These are phyloP conservation scores for Agriopis leucophaearia DNA, from an alignment of 2,888 invertebrate genomes.

Conservation along the genomic window DNA sequence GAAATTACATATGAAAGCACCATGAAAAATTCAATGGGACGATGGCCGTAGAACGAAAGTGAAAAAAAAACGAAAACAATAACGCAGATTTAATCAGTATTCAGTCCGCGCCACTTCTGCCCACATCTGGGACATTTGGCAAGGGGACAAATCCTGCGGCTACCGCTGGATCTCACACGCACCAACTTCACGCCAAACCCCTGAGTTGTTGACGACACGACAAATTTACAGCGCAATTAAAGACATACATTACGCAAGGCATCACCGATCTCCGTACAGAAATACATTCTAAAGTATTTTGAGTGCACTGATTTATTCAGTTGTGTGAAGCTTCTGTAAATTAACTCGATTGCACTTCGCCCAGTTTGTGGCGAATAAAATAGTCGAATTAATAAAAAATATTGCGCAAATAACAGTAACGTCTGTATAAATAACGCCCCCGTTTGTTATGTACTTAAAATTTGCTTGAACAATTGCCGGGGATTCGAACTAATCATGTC, in stretches of 20 bases:
- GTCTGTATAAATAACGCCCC: slow-evolving; percentile 60
- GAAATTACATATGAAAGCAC: slow-evolving; percentile 69
- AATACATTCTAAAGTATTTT: slow-evolving; percentile 65
- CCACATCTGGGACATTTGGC: slow-evolving; percentile 83
- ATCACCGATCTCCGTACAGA: slow-evolving; percentile 58
- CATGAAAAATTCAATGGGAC: slow-evolving; percentile 83
- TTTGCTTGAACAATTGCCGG: slow-evolving; percentile 64
- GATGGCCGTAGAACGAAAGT: slow-evolving; percentile 73
- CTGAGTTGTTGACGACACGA: slow-evolving; percentile 59
- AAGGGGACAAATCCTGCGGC: slow-evolving; percentile 69
- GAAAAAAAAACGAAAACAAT: slow-evolving; percentile 81
- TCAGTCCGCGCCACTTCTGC: slow-evolving; percentile 72
- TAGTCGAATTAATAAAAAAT: slow-evolving; percentile 65
- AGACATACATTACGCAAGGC: slow-evolving; percentile 69
- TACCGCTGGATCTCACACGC: slow-evolving; percentile 55
- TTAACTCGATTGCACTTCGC: slow-evolving; percentile 60
- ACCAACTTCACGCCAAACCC: slow-evolving; percentile 59
- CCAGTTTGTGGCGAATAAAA: slow-evolving; percentile 58
- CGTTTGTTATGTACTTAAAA: slow-evolving; percentile 65
- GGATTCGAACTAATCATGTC: slow-evolving; percentile 66
- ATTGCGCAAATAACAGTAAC: slow-evolving; percentile 55
- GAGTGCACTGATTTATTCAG: slow-evolving; percentile 64
- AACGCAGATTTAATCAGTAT: slow-evolving; percentile 81
- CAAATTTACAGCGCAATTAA: slow-evolving; percentile 67
- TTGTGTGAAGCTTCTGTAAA: slow-evolving; percentile 58